Base-by-base conservation (phyloP, 2,888 invertebrate species). In the Calliopum simillimum region DNA sequence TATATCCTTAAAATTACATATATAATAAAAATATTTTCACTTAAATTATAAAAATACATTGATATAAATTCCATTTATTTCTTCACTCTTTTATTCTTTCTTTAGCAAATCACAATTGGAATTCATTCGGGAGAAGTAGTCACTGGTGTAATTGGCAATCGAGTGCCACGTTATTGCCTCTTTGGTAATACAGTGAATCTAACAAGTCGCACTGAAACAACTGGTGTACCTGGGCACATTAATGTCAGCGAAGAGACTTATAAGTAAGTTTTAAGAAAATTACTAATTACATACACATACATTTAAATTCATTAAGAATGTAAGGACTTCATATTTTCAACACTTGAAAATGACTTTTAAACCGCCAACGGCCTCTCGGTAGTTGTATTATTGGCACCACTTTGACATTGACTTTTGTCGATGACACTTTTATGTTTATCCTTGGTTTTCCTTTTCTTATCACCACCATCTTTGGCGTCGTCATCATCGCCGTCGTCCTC, bases 121-220 rank as follows among this genome's bases (percentile, higher is more conserved):
- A 95, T 97, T 75, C 97, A 97, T 82, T 94, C 95, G 2, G 97
- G 97, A 0, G 97, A 97, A 85, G 96, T 96, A 21, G 96, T 97
- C 65, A 97, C 97, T 0, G 97, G 97, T 14, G 97, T 97, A 8
- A 97, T 97, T 75, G 97, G 97, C 3, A 95, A 96, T 86, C 91
- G 96, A 73, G 96, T 97, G 94, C 97, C 97, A 0, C 91, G 97
- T 41, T 97, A 96, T 85, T 95, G 95, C 79, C 90, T 97, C 43
- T 97, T 97, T 81, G 97, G 97, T 6, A 97, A 97, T 87, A 97
- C 97, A 0, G 97, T 97, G 14, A 97, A 97, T 87, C 86, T 97
- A 73, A 97, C 97, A 67, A 96, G 96, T 85, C 90, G 97, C 72
- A 96, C 96, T 1, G 97, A 97, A 87, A 97, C 97, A 21, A 97